phyloP scores from a whole-genome alignment of 2,797 vertebrate genomes.

The Holocentrus rufus region DNA sequence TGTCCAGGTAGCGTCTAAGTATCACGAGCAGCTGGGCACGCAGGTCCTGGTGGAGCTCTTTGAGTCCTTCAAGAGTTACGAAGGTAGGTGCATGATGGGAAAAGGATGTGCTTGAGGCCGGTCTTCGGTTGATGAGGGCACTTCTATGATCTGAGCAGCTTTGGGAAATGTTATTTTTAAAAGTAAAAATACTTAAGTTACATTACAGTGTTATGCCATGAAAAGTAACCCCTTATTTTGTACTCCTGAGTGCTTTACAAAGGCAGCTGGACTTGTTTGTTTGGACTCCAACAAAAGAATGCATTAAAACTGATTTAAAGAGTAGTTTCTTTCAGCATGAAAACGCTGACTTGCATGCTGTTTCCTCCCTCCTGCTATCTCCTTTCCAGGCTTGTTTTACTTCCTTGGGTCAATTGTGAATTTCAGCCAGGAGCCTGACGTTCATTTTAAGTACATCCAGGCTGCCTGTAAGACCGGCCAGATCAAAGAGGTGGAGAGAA shows the following conservation, averaged over 20 bases:
- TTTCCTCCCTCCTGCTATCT: constrained; percentile 26
- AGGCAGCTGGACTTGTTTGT: neutral
- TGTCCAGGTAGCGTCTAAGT: constrained; percentile 92
- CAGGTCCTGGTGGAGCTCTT: constrained; percentile 91
- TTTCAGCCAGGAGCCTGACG: constrained; percentile 92
- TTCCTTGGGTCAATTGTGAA: constrained; percentile 93
- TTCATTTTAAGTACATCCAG: constrained; percentile 93
- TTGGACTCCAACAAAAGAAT: neutral
- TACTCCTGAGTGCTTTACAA: too few species aligned
- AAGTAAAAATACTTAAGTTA: neutral
- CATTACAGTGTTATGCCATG: too few species aligned
- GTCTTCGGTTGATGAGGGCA: too few species aligned
- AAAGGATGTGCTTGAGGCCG: neutral
- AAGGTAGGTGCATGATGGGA: constrained; percentile 80
- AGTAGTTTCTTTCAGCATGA: too few species aligned
- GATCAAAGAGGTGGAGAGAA: constrained; percentile 91
- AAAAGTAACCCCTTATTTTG: too few species aligned
- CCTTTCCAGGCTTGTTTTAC: constrained; percentile 87
- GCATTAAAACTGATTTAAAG: neutral
- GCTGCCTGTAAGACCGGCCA: constrained; percentile 90
- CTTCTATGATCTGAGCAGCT: too few species aligned
- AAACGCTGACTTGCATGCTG: constrained; percentile 18
- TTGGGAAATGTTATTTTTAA: too few species aligned
- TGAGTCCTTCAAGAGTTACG: constrained; percentile 94
- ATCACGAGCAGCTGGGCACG: constrained; percentile 92